Percentiles rank a stretch among this genome's conserved stretches.
Evolutionary conservation across 2,888 invertebrate genomes (phyloP).

Genomic region (Rapana venosa): DNA sequence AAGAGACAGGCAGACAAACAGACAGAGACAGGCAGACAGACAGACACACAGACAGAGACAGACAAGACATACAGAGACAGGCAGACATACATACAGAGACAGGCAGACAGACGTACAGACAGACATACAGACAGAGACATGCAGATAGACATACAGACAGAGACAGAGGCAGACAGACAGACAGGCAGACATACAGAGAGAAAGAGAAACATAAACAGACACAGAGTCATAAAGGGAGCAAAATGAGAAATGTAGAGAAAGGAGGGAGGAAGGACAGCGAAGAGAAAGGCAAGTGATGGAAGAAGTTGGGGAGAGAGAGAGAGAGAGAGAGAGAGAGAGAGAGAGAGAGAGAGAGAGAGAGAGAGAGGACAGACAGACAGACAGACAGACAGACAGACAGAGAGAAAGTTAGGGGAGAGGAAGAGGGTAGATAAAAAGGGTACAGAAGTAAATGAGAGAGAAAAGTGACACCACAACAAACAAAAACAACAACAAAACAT

Average conservation of each 20-base stretch:
- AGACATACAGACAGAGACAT: too few relatives aligned
- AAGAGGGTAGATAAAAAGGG: not conserved
- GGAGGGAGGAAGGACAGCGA: not conserved
- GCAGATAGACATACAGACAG: too few relatives aligned
- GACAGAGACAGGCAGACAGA: not conserved
- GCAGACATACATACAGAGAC: not conserved
- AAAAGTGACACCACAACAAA: not conserved
- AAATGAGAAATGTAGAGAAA: not conserved
- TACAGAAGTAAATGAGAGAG: not conserved
- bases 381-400: not conserved
- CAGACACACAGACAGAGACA: not conserved
- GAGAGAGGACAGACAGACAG: not conserved
- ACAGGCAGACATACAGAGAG: too few relatives aligned
- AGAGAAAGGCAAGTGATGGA: not conserved
- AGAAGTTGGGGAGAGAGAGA: not conserved
- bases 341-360: slow-evolving; percentile 12
- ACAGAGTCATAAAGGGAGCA: too few relatives aligned
- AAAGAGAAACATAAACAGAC: too few relatives aligned
- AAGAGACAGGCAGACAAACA: not conserved
- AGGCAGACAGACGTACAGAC: too few relatives aligned
- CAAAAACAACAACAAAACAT: not conserved
- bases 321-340: slow-evolving; percentile 15
- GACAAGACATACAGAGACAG: not conserved
- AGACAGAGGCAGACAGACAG: too few relatives aligned
- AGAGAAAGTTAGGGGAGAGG: not conserved